These are phyloP conservation scores for Mesocentrotus franciscanus DNA, from an alignment of 53 echinoderm and acorn worm species.

Conservation along the genomic window DNA sequence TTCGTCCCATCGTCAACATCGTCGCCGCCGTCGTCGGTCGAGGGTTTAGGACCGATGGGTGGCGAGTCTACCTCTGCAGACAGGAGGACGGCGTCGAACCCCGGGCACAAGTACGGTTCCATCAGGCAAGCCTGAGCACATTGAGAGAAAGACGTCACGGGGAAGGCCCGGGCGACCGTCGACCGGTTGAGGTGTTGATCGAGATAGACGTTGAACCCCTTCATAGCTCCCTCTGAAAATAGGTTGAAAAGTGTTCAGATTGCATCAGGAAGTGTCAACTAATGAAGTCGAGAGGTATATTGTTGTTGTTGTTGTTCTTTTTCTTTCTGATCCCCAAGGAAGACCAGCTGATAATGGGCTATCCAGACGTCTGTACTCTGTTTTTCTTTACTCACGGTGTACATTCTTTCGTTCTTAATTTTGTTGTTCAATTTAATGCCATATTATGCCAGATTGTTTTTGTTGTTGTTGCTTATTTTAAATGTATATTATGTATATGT, in stretches of 20 bases:
- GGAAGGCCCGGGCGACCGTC: slow-evolving; percentile 20
- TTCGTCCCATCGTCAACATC: neutral
- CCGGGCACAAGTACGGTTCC: slow-evolving; percentile 34
- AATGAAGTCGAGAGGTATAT: neutral
- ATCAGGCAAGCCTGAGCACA: slow-evolving; percentile 47
- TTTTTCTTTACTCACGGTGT: too few species aligned
- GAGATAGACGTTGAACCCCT: slow-evolving; percentile 56
- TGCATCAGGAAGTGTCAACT: neutral
- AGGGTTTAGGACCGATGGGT: neutral
- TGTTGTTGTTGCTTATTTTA: too few species aligned
- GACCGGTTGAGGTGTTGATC: neutral
- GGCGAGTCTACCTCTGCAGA: neutral
- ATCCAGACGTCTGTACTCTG: too few species aligned
- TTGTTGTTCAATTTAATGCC: too few species aligned
- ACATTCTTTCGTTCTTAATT: too few species aligned
- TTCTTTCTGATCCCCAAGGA: too few species aligned
- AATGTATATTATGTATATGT: too few species aligned
- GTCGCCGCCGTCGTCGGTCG: neutral
- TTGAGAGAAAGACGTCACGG: slow-evolving; percentile 1
- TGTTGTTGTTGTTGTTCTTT: too few species aligned
- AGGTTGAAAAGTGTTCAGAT: neutral
- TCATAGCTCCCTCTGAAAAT: slow-evolving; percentile 43
- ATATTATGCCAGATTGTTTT: too few species aligned
- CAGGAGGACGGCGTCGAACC: slow-evolving; percentile 34
- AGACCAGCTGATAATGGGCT: too few species aligned